Conservation (phyloP, 2,797 vertebrate species). For the Novumbra hubbsi region DNA sequence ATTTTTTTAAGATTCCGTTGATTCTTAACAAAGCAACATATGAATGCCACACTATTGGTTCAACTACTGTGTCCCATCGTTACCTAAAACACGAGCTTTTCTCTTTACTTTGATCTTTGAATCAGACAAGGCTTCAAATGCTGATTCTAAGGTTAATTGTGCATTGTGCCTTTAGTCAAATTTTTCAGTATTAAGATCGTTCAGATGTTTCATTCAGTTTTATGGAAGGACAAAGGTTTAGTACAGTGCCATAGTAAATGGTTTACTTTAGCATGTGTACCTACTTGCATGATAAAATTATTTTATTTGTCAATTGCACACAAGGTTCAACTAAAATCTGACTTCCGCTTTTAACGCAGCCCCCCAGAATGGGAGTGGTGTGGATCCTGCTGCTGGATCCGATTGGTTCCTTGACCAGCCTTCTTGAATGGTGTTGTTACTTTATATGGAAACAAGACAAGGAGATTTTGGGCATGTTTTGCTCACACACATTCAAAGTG, state of each 20-base stretch:
- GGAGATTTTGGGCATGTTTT: slow-evolving; percentile 36
- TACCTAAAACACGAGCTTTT: too few relatives aligned
- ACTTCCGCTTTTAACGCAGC: too few relatives aligned
- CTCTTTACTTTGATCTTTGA: too few relatives aligned
- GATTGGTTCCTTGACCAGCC: background rate
- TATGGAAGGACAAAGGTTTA: background rate
- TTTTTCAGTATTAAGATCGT: background rate
- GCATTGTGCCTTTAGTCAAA: slow-evolving; percentile 7
- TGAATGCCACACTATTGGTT: background rate
- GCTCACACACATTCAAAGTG: slow-evolving; percentile 29
- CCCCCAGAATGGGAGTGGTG: background rate
- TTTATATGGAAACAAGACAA: background rate
- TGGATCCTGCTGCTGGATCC: slow-evolving; percentile 6
- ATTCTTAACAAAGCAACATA: background rate
- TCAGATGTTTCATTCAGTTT: background rate
- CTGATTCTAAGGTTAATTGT: background rate
- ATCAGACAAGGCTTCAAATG: background rate
- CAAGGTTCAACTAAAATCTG: background rate
- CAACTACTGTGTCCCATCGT: background rate
- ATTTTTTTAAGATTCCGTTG: background rate
- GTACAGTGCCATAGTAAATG: slow-evolving; percentile 26
- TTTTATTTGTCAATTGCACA: too few relatives aligned
- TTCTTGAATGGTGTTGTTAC: background rate
- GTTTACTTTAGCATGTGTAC: slow-evolving; percentile 11
- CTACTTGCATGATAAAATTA: too few relatives aligned